A percentile compares a stretch with the other conserved stretches of the same genome.
phyloP scores from a whole-genome alignment of 2,797 vertebrate genomes.

The Mus minutoides region DNA sequence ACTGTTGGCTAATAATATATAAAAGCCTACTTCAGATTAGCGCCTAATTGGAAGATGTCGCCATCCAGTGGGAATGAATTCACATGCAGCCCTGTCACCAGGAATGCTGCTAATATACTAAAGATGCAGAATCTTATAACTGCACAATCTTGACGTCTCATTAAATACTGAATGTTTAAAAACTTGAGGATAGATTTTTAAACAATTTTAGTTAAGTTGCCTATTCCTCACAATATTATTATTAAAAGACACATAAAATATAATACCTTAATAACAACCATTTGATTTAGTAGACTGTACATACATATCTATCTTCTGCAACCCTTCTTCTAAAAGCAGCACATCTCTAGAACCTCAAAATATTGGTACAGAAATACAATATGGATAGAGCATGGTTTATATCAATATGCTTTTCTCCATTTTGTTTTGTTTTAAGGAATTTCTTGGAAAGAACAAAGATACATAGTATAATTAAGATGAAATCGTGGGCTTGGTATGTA shows the following conservation, averaged over 20 bases:
- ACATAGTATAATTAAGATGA: constrained; percentile 72
- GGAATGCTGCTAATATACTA: neutral
- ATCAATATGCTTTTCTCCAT: neutral
- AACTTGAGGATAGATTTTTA: neutral
- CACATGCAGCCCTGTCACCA: neutral
- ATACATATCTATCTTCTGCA: no score
- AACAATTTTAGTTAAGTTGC: neutral
- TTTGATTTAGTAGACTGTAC: neutral
- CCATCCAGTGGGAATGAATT: constrained; percentile 61
- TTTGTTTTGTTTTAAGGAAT: constrained; percentile 53
- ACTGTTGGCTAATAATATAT: neutral
- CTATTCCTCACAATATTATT: neutral
- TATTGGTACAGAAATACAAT: neutral
- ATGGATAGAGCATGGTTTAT: neutral
- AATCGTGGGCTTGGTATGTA: constrained; percentile 3
- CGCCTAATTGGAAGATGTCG: constrained; percentile 32
- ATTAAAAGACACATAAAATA: neutral
- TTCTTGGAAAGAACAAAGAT: constrained; percentile 72
- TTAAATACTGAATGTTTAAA: neutral
- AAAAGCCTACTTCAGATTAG: neutral
- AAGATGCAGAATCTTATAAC: neutral
- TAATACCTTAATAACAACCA: neutral
- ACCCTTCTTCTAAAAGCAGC: neutral
- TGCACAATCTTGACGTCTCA: neutral
- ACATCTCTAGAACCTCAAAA: neutral